phyloP scores from a whole-genome alignment of 2,797 vertebrate genomes.

The Pristis pectinata region DNA sequence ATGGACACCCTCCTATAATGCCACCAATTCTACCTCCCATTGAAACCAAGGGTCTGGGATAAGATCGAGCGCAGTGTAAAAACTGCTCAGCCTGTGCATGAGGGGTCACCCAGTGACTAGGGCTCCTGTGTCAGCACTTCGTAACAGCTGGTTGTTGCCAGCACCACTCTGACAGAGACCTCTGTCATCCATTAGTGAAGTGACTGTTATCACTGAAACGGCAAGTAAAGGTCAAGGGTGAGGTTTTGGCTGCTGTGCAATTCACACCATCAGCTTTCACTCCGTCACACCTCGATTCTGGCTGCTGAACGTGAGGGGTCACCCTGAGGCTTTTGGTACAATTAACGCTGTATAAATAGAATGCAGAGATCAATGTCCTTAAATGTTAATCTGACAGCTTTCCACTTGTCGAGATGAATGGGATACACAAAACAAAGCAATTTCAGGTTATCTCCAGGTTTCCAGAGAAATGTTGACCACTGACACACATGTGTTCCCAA shows the following conservation, averaged over 20 bases:
- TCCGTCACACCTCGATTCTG: background rate
- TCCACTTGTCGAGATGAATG: background rate
- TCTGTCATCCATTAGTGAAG: background rate
- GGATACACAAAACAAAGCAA: background rate
- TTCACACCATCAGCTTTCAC: conserved; percentile 19
- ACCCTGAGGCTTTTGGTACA: background rate
- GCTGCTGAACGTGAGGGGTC: background rate
- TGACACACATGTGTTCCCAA: no score
- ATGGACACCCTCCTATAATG: background rate
- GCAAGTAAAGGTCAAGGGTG: conserved; percentile 1
- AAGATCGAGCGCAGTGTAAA: background rate
- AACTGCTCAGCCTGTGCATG: background rate
- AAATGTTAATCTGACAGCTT: background rate
- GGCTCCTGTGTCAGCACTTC: background rate
- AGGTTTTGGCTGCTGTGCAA: background rate
- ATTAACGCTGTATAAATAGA: conserved; percentile 11
- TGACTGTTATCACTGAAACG: background rate
- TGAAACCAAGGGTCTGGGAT: background rate
- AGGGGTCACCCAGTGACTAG: background rate
- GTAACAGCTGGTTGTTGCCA: background rate
- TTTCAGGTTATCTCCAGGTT: background rate
- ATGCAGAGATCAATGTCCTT: background rate
- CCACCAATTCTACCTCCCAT: no score
- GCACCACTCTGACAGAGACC: background rate
- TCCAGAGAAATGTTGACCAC: background rate